Conservation (phyloP, 1,140 invertebrate genomes). For the Scylla paramamosain region DNA sequence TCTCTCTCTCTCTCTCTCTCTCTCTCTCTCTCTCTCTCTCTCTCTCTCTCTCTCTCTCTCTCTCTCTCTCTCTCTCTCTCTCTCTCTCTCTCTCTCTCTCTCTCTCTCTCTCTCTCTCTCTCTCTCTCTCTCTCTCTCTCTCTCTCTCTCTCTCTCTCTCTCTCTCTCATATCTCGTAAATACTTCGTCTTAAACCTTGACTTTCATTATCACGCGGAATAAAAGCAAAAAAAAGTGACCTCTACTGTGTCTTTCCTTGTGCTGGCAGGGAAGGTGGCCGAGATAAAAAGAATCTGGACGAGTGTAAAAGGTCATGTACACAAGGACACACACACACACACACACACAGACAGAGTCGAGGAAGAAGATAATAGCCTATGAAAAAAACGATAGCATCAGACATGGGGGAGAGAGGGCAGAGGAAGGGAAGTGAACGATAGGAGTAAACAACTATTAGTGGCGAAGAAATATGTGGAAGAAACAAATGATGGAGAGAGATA, state of each 20-base stretch:
- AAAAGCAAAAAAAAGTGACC: not conserved
- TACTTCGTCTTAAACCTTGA: not conserved
- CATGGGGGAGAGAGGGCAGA: not conserved
- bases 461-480: not conserved
- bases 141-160: slow-evolving; percentile 31
- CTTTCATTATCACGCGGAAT: not conserved
- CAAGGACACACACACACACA: not conserved
- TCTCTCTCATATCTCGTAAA: not conserved
- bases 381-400: not conserved
- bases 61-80: slow-evolving; percentile 33
- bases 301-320: not conserved
- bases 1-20: not conserved
- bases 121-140: slow-evolving; percentile 33
- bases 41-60: not conserved
- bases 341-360: not conserved
- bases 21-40: not conserved
- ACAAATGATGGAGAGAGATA: not conserved
- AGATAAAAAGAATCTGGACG: not conserved
- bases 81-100: slow-evolving; percentile 33
- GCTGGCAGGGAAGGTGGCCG: not conserved
- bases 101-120: slow-evolving; percentile 24
- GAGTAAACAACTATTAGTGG: not conserved
- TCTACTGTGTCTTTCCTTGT: not conserved
- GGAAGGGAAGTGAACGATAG: not conserved
- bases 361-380: not conserved